Percentiles rank a stretch among this genome's conserved stretches.
Evolutionary conservation across 2,888 invertebrate genomes (phyloP).

Genomic region (Molorchus minor): DNA sequence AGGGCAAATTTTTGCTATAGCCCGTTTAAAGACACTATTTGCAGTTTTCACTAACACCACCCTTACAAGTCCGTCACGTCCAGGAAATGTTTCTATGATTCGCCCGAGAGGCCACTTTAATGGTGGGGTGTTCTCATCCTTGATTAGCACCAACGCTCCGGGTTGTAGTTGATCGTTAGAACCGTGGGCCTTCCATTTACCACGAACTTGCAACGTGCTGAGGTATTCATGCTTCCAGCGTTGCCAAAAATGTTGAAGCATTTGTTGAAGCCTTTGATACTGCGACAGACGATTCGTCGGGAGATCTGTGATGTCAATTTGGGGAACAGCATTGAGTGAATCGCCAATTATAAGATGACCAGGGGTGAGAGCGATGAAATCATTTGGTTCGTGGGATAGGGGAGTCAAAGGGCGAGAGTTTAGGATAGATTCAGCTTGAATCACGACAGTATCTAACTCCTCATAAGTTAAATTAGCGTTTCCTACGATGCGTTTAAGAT

Average conservation of each 20-base stretch:
- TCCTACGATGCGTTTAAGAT: neutral
- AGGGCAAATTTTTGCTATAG: neutral
- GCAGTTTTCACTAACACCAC: too few species aligned
- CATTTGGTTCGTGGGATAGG: neutral
- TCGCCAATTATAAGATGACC: neutral
- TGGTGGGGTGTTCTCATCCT: neutral
- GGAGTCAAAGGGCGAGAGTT: neutral
- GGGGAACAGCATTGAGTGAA: neutral
- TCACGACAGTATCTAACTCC: neutral
- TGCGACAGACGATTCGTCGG: neutral
- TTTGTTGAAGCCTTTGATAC: too few species aligned
- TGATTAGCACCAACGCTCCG: neutral
- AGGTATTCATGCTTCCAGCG: neutral
- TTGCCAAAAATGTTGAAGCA: too few species aligned
- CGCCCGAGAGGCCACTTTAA: neutral
- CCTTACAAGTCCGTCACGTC: neutral
- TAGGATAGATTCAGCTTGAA: neutral
- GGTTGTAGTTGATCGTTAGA: neutral
- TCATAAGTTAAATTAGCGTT: neutral
- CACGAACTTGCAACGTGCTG: neutral
- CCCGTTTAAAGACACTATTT: neutral
- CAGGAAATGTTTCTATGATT: neutral
- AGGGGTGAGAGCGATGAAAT: constrained; percentile 1
- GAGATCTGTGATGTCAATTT: neutral
- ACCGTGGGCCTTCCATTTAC: neutral